Base-by-base conservation (phyloP, 2,113 vertebrate species). In the Stegastes partitus region DNA sequence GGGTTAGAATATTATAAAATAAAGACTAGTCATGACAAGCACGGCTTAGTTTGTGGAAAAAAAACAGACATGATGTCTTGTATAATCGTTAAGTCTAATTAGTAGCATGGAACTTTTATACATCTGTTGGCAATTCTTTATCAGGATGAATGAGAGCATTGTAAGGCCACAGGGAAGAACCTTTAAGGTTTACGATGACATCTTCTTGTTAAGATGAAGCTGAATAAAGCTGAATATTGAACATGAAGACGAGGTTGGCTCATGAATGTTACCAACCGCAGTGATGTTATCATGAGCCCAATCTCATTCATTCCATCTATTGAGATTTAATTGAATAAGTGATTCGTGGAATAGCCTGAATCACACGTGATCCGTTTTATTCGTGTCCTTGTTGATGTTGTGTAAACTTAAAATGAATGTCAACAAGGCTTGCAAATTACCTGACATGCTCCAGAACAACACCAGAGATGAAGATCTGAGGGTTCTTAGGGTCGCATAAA, bases 221-320 rank as follows among this genome's bases (percentile, higher is more conserved):
- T 15, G 3, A 15, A 42, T 44, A 34, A 68, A 15, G 21, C 9
- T 22, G 1, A 23, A 37, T 22, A 26, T 15, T 42, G 39, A 8
- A 10, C 31, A 34, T 34, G 7, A 7, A 34, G 31, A 34, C 2
- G 11, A 55, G 7, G 37, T 7, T 37, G 42, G 39, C 5, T 18
- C 15, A 11, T 16, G 6, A 7, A 5, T 23, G 6, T 22, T 26
- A 28, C 9, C 21, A 56, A 6, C 8, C 11, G n/a, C 21, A 2
- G 45, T 34, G n/a, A 59, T 44, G 31, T 7, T 19, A 72, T 58
- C 22, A 31, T 3, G 5, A 37, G 31, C 15, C 37, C 19, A 47
- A 68, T 80, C 44, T 26, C 3, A 7, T 68, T 18, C 31, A 49
- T 37, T 57, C 11, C 15, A 34, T 50, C 54, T 34, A 18, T 55